Evolutionary conservation across 2,888 invertebrate species (phyloP).

Genomic region (Blastobasis adustella): DNA sequence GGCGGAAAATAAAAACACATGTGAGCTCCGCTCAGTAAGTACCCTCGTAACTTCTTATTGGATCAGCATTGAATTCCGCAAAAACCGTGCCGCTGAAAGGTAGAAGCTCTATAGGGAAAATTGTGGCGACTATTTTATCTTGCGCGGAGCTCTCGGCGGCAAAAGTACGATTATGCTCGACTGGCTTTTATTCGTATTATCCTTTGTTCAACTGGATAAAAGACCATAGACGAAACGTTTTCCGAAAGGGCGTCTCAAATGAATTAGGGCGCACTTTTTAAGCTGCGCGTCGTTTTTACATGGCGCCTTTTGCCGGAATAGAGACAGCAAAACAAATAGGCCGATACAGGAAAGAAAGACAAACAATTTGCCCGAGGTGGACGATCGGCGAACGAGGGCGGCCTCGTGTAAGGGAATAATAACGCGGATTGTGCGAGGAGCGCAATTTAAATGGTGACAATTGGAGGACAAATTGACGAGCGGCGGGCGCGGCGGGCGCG

Average conservation of each 20-base stretch:
- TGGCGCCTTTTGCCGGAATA: slow-evolving; percentile 42
- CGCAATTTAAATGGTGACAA: slow-evolving; percentile 65
- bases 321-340: slow-evolving; percentile 42
- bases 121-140: slow-evolving; percentile 58
- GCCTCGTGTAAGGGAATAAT: slow-evolving; percentile 49
- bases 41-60: slow-evolving; percentile 54
- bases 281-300: slow-evolving; percentile 46
- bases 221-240: slow-evolving; percentile 53
- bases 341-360: slow-evolving; percentile 34
- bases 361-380: slow-evolving; percentile 35
- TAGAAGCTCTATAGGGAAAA: slow-evolving; percentile 51
- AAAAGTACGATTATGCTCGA: slow-evolving; percentile 57
- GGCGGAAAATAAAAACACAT: slow-evolving; percentile 25
- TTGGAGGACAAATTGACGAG: slow-evolving; percentile 42
- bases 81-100: slow-evolving; percentile 39
- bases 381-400: slow-evolving; percentile 25
- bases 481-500: slow-evolving; percentile 21
- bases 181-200: slow-evolving; percentile 63
- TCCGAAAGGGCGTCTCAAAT: slow-evolving; percentile 53
- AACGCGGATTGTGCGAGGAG: slow-evolving; percentile 52
- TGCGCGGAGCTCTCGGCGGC: slow-evolving; percentile 41
- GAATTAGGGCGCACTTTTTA: slow-evolving; percentile 60
- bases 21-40: slow-evolving; percentile 27
- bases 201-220: slow-evolving; percentile 62
- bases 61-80: slow-evolving; percentile 49